Conservation (phyloP, 2,797 vertebrate species). For the Galago senegalensis region DNA sequence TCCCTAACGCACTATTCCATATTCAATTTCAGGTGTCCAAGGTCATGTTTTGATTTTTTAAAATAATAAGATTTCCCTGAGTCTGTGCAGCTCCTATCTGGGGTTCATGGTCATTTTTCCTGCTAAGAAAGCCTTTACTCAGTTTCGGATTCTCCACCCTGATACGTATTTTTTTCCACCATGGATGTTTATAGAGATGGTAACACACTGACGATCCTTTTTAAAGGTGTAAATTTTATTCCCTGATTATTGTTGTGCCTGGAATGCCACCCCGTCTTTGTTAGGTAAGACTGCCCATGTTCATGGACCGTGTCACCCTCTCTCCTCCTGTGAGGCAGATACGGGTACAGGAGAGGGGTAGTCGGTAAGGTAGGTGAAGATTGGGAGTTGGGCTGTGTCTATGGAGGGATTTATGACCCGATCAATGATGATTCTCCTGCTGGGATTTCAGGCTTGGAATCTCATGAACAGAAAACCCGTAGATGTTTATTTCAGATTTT, state of each 20-base stretch:
- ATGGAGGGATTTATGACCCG: neutral
- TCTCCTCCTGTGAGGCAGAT: neutral
- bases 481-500: neutral
- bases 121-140: rapidly evolving
- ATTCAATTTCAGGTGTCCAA: neutral
- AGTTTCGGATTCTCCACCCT: neutral
- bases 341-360: neutral
- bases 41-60: neutral
- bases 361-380: neutral
- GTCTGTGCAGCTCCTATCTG: neutral
- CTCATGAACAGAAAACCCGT: neutral
- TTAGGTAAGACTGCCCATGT: neutral
- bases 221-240: neutral
- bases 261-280: neutral
- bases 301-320: neutral
- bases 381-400: rapidly evolving
- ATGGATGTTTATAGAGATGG: neutral
- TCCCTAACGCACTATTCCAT: neutral
- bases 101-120: neutral
- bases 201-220: neutral
- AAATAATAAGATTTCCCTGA: neutral
- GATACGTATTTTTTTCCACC: neutral
- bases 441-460: neutral
- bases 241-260: neutral
- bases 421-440: neutral